Evolutionary conservation across 2,797 vertebrate genomes (phyloP).

Genomic region (Tiaroga cobitis): DNA sequence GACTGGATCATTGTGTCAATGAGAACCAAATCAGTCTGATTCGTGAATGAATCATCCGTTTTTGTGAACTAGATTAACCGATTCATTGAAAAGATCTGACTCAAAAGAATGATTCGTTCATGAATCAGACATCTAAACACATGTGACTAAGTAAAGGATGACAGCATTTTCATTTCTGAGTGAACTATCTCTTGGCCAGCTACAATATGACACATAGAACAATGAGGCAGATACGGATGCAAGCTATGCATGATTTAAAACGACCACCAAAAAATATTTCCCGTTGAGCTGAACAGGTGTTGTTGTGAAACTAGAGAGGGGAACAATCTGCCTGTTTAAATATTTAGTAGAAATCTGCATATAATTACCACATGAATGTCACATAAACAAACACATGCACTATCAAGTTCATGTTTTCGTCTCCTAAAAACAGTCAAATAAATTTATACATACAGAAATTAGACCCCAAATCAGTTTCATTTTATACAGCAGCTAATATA

Average conservation of each 20-base stretch:
- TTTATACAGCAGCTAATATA: too few species aligned
- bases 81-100: neutral
- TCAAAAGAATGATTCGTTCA: neutral
- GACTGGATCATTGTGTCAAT: constrained; percentile 17
- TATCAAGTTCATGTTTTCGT: constrained; percentile 7
- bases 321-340: constrained; percentile 53
- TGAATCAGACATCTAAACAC: neutral
- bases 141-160: neutral
- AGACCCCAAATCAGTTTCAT: too few species aligned
- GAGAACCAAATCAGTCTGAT: too few species aligned
- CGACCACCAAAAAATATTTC: neutral
- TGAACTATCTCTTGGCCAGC: neutral
- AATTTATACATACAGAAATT: too few species aligned
- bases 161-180: neutral
- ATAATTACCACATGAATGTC: constrained; percentile 34
- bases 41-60: constrained; percentile 5
- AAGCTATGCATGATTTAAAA: constrained; percentile 52
- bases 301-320: constrained; percentile 47
- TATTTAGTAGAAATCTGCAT: constrained; percentile 55
- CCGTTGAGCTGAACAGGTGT: constrained; percentile 50
- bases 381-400: constrained; percentile 31
- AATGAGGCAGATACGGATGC: constrained; percentile 23
- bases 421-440: neutral
- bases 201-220: constrained; percentile 19
- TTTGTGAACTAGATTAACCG: neutral